These are phyloP conservation scores for Halesus radiatus DNA, from an alignment of 1,140 invertebrate genomes.

Conservation along the genomic window DNA sequence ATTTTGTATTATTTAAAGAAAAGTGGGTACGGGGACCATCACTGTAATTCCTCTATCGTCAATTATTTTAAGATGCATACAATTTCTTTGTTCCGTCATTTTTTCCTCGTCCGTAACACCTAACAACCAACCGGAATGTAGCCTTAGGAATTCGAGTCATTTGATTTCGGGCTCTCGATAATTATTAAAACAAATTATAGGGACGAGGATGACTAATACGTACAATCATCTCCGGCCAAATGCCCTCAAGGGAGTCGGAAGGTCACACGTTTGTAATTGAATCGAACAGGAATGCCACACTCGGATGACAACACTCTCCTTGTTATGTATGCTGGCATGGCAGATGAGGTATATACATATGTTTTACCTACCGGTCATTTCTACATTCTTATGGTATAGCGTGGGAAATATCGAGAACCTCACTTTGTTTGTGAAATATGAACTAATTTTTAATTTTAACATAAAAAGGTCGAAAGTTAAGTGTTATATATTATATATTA, in stretches of 20 bases:
- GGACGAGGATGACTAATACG: slow-evolving; percentile 24
- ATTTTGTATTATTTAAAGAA: too few species aligned
- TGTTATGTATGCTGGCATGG: too few species aligned
- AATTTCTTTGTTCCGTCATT: slow-evolving; percentile 7
- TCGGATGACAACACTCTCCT: background rate
- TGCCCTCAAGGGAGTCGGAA: background rate
- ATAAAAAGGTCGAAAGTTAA: too few species aligned
- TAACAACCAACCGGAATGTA: slow-evolving; percentile 5
- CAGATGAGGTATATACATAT: too few species aligned
- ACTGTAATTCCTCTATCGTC: too few species aligned
- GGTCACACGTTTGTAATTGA: slow-evolving; percentile 22
- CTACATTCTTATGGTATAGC: too few species aligned
- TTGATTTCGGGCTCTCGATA: slow-evolving; percentile 16
- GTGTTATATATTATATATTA: too few species aligned
- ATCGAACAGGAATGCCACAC: slow-evolving; percentile 23
- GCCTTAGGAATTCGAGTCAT: slow-evolving; percentile 23
- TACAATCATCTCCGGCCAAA: slow-evolving; percentile 4
- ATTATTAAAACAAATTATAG: slow-evolving; percentile 29
- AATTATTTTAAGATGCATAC: background rate
- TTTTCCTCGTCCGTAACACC: background rate
- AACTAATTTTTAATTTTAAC: too few species aligned
- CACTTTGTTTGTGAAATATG: too few species aligned
- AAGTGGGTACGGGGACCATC: too few species aligned
- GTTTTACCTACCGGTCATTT: too few species aligned
- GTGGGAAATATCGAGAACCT: too few species aligned